Evolutionary conservation across 2,888 invertebrate genomes (phyloP), one percentile per base, ranked within the genome.

Genomic region (Muschampia plurimacula): DNA sequence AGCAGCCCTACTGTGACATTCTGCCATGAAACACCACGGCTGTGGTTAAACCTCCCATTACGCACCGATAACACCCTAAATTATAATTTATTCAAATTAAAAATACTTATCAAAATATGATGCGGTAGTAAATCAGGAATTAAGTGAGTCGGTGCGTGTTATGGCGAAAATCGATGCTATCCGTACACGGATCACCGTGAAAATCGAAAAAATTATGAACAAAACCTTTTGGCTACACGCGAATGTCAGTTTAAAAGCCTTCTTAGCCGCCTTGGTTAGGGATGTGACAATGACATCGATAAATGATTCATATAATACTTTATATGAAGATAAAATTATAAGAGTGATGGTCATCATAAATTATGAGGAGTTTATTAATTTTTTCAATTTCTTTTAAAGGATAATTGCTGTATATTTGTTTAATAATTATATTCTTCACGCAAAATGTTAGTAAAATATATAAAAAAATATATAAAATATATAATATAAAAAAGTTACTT

Each of bases 11-110:
- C 81, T 84, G 83, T 83, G 84, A 85, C 86, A 82, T 84, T 85
- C 83, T 83, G 84, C 85, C 87, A 86, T 86, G 84, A 85, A 86
- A 84, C 80, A 82, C 83, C 84, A 86, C 85, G 87, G 85, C 87
- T 86, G 83, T 88, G 90, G 89, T 91, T 90, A 91, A 87, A 86
- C 82, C 86, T 81, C 83, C 87, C 87, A 90, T 92, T 89, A 86
- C 82, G 83, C 83, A 79, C 84, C 92, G 91, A 93, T 92, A 92
- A 88, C 86, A 85, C 87, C 85, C 89, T 91, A 91, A 92, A 93
- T 92, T 89, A 93, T 94, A 94, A 94, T 94, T 93, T 94, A 94
- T 94, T 94, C 94, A 94, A 93, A 93, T 94, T 94, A 94, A 94
- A 94, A 94, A 93, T 93, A 94, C 92, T 94, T 93, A 93, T 93